A percentile compares a stretch with the other conserved stretches of the same genome.
These are phyloP conservation scores for Rallus limicola DNA, from an alignment of 2,113 vertebrate genomes.

Conservation along the genomic window DNA sequence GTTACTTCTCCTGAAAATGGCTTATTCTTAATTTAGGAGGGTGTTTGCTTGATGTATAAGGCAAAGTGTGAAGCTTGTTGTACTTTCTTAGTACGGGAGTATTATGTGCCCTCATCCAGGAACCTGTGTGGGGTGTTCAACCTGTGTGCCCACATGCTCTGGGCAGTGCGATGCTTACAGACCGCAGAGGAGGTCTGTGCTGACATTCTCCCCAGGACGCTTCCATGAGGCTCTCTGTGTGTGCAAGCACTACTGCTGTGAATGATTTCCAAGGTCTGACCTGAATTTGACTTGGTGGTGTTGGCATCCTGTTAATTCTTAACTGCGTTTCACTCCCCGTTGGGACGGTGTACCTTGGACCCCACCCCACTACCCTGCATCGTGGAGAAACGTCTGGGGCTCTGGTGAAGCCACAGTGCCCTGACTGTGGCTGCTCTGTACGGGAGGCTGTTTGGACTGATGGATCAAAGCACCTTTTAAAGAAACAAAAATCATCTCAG, in stretches of 20 bases:
- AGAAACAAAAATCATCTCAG: not conserved
- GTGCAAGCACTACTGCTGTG: not conserved
- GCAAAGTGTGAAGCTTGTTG: not conserved
- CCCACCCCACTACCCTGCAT: not conserved
- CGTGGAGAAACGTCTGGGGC: not conserved
- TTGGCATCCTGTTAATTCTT: not conserved
- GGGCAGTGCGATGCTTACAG: not conserved
- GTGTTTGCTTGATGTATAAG: not conserved
- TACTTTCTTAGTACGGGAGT: not conserved
- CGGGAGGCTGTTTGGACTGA: not conserved
- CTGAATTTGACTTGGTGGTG: not conserved
- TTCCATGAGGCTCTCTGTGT: rapidly evolving
- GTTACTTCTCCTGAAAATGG: not conserved
- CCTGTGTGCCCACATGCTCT: rapidly evolving
- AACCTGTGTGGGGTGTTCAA: rapidly evolving
- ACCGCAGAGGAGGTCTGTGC: not conserved
- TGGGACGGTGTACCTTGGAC: not conserved
- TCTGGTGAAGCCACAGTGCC: not conserved
- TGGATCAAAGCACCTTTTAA: not conserved
- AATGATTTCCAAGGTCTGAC: not conserved
- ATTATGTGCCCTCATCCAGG: not conserved
- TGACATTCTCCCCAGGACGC: rapidly evolving
- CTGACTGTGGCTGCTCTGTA: not conserved
- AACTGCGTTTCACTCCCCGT: not conserved
- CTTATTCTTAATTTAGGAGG: not conserved